Evolutionary conservation across 64 coral and sea anemone genomes (phyloP).

Genomic region (Dendrophyllia cribrosa): DNA sequence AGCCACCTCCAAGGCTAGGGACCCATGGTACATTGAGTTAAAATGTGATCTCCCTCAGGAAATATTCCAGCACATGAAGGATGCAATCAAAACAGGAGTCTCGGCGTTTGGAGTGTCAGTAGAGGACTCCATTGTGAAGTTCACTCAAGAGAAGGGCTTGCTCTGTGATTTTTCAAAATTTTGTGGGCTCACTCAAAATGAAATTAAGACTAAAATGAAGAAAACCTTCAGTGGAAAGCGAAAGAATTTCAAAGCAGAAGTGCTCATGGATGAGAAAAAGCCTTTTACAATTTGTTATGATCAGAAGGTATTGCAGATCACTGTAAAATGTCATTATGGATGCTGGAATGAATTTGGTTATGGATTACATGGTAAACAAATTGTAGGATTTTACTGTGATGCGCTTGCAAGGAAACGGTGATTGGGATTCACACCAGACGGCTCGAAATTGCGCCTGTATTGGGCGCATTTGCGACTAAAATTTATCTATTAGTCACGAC

Average conservation of each 20-base stretch:
- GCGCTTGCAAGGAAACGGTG: background rate
- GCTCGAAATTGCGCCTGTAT: no score
- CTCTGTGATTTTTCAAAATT: background rate
- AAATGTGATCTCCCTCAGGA: conserved; percentile 58
- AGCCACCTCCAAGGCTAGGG: conserved; percentile 51
- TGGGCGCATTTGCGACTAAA: no score
- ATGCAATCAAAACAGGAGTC: conserved; percentile 48
- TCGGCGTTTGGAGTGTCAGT: conserved; percentile 41
- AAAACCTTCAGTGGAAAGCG: background rate
- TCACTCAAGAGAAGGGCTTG: conserved; percentile 32
- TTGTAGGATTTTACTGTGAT: background rate
- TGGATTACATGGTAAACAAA: conserved; percentile 44
- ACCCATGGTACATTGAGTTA: conserved; percentile 65
- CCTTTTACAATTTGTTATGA: conserved; percentile 56
- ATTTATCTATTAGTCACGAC: no score
- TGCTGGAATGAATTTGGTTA: conserved; percentile 79
- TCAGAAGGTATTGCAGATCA: conserved; percentile 34
- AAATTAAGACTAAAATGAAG: no score
- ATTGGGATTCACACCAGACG: no score
- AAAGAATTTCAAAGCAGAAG: conserved; percentile 35
- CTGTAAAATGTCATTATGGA: conserved; percentile 25
- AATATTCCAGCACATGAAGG: conserved; percentile 46
- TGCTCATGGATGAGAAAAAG: conserved; percentile 50
- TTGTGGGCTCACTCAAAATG: no score
- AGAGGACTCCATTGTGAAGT: conserved; percentile 11